A percentile compares a stretch with the other conserved stretches of the same genome.
Conservation (phyloP, 1,140 invertebrate genomes). For the Onthophagus taurus region DNA sequence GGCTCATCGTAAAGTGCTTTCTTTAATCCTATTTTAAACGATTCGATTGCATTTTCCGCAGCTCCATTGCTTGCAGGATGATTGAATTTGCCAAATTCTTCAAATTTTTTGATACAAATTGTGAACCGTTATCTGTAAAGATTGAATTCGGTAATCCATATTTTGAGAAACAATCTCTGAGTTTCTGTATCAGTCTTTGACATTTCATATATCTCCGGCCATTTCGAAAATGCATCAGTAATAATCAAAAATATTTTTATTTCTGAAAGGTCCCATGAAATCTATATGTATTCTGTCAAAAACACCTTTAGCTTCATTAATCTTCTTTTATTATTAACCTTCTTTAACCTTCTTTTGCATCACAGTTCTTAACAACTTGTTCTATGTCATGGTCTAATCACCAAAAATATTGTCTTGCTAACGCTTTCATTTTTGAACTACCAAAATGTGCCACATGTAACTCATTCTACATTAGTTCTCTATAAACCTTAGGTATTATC, state of each 20-base stretch:
- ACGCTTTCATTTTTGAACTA: conserved; percentile 33
- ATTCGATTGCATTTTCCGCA: conserved; percentile 12
- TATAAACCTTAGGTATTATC: conserved; percentile 26
- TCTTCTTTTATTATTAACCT: conserved; percentile 22
- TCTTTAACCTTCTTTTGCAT: conserved; percentile 19
- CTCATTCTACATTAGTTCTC: conserved; percentile 23
- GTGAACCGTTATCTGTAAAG: conserved; percentile 14
- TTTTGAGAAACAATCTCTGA: conserved; percentile 11
- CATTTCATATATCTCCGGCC: conserved; percentile 31
- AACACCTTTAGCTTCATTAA: conserved; percentile 23
- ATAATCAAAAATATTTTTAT: conserved; percentile 36
- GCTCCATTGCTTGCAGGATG: conserved; percentile 13
- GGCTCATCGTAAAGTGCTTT: conserved; percentile 15
- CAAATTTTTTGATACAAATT: conserved; percentile 16
- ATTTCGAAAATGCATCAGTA: conserved; percentile 38
- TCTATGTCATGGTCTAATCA: conserved; percentile 37
- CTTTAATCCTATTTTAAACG: conserved; percentile 29
- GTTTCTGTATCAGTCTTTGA: conserved; percentile 5
- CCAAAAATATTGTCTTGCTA: conserved; percentile 34
- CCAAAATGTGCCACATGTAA: conserved; percentile 35
- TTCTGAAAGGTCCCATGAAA: conserved; percentile 39
- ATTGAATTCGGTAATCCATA: conserved; percentile 11
- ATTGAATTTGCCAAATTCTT: conserved; percentile 11
- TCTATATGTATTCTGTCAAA: conserved; percentile 41
- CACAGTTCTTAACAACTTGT: conserved; percentile 21